phyloP scores from a whole-genome alignment of 1,140 invertebrate genomes.

The Nasonia longicornis region DNA sequence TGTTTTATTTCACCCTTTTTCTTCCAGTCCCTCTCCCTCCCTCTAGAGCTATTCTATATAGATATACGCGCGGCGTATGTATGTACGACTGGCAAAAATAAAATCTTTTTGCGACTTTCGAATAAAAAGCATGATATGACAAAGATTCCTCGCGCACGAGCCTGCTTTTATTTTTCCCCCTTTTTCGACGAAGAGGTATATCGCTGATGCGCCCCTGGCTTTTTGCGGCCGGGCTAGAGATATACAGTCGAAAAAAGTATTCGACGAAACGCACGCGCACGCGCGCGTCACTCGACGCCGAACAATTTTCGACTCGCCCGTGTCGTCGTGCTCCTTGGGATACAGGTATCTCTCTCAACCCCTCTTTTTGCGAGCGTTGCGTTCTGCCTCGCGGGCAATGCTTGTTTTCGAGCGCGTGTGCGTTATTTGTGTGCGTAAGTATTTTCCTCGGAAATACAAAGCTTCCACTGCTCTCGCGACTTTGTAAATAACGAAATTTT shows the following conservation, averaged over 20 bases:
- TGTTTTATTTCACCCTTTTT: slow-evolving; percentile 15
- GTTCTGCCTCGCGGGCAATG: neutral
- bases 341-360: too few species aligned
- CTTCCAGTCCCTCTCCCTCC: neutral
- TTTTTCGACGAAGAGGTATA: neutral
- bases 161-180: neutral
- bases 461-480: neutral
- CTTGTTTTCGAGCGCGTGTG: neutral
- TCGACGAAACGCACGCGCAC: neutral
- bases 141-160: neutral
- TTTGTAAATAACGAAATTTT: neutral
- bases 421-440: neutral
- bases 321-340: neutral
- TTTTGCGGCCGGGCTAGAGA: neutral
- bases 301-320: neutral
- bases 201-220: neutral
- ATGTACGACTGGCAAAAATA: slow-evolving; percentile 3
- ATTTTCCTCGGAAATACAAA: neutral
- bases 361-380: too few species aligned
- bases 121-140: slow-evolving; percentile 17
- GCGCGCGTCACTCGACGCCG: neutral
- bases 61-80: too few species aligned
- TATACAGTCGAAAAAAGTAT: neutral
- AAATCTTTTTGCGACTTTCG: slow-evolving; percentile 24
- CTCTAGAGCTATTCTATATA: neutral